Base-by-base conservation (phyloP, 2,888 invertebrate genomes). In the Archips xylosteana region DNA sequence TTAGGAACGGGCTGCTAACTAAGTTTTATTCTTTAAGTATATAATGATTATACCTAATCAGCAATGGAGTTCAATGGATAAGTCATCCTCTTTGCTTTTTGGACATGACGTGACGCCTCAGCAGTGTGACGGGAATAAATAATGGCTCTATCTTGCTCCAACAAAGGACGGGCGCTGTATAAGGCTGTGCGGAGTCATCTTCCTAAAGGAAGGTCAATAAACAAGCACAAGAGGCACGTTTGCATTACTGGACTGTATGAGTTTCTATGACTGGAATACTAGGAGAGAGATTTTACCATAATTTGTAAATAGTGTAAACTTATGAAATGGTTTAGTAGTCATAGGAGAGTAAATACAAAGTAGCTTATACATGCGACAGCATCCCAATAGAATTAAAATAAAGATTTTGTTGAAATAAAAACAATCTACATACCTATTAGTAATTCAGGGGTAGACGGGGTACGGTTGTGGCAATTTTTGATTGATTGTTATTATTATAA, bases 141-240 rank as follows among this genome's bases (percentile, higher is more conserved):
- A 79, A 80, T 78, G 70, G 75, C 67, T 66, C 76, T 78, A 80
- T 80, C 78, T 79, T 71, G 60, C 70, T 47, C 78, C 75, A 81
- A 83, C 82, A 82, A 84, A 82, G 80, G 80, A 80, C 80, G 78
- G 71, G 67, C 57, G 67, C 80, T 80, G 54, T 81, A 80, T 79
- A 82, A 70, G 82, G 81, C 65, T 76, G 74, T 54, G 13, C 70
- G 72, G 71, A 78, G 78, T 80, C 83, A 82, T 83, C 82, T 81
- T 81, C 82, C 82, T 80, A 79, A 77, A 83, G 81, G 81, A 82
- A 86, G 86, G 86, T 84, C 82, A 78, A 76, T 76, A 78, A 78
- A 80, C 77, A 81, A 78, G 76, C 75, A 76, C 78, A 78, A 76
- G 66, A 78, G 81, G 82, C 85, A 85, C 85, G 84, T 85, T 83